Percentiles rank a stretch among this genome's conserved stretches.
These are phyloP conservation scores for Conops quadrifasciatus DNA, from an alignment of 2,888 invertebrate genomes.

Conservation along the genomic window DNA sequence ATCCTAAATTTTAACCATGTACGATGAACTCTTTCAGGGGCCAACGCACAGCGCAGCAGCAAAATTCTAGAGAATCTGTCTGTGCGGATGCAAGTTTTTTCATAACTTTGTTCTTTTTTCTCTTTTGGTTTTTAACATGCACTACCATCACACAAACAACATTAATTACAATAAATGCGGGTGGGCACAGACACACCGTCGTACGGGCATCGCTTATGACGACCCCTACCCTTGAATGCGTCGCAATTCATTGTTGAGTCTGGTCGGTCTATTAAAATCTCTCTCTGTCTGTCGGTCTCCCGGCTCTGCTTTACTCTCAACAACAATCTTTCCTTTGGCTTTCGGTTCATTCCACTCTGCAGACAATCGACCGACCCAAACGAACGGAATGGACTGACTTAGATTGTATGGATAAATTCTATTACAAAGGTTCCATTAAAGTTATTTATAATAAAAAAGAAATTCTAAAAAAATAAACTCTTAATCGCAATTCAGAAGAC, in stretches of 20 bases:
- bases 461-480: too few relatives aligned
- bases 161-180: background rate
- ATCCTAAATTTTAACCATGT: too few relatives aligned
- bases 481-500: background rate
- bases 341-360: constrained; percentile 14
- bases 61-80: background rate
- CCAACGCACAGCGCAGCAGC: background rate
- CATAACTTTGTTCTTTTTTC: constrained; percentile 22
- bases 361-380: constrained; percentile 14
- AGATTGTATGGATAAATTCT: background rate
- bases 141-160: background rate
- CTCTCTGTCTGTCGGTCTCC: too few relatives aligned
- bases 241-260: too few relatives aligned
- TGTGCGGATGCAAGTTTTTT: constrained; percentile 12
- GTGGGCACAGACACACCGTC: background rate
- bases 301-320: too few relatives aligned
- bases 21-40: constrained; percentile 22
- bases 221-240: background rate
- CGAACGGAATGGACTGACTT: too few relatives aligned
- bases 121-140: background rate
- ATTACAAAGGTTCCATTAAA: constrained; percentile 16
- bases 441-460: constrained; percentile 1
- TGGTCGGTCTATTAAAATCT: too few relatives aligned
- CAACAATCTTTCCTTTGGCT: background rate
- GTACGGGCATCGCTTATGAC: too few relatives aligned